These are phyloP conservation scores for Karalla daura DNA, from an alignment of 2,797 vertebrate genomes.

Conservation along the genomic window DNA sequence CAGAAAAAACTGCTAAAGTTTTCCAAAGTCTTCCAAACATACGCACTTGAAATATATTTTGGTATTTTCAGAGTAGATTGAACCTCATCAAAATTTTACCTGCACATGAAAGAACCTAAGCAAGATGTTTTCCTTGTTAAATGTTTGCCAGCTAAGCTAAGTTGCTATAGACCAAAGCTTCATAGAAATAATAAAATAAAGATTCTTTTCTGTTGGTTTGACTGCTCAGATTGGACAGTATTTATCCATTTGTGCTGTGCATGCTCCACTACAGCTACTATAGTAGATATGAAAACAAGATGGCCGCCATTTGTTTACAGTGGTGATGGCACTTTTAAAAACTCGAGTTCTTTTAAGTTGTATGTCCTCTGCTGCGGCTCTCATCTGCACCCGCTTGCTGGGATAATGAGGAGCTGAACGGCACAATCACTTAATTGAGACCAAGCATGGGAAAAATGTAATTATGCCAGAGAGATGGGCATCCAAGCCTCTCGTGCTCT, in stretches of 20 bases:
- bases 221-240: not conserved
- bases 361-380: not conserved
- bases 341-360: constrained; percentile 2
- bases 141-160: not conserved
- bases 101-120: too few relatives aligned
- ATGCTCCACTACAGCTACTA: not conserved
- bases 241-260: not conserved
- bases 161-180: not conserved
- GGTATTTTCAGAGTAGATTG: too few relatives aligned
- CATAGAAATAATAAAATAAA: not conserved
- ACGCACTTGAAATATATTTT: too few relatives aligned
- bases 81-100: too few relatives aligned
- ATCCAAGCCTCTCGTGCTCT: constrained; percentile 29
- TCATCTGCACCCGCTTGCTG: constrained; percentile 26
- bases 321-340: not conserved
- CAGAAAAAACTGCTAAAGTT: too few relatives aligned
- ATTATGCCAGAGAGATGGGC: constrained; percentile 44
- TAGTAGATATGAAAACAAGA: constrained; percentile 26
- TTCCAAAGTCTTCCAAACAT: not conserved
- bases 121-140: not conserved
- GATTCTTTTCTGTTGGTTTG: not conserved
- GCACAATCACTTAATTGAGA: constrained; percentile 51
- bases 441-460: constrained; percentile 44
- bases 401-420: constrained; percentile 43
- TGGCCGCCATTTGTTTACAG: constrained; percentile 38